Evolutionary conservation across 2,888 invertebrate genomes (phyloP), one percentile per base, ranked within the genome.

Genomic region (Drosophila formosana): DNA sequence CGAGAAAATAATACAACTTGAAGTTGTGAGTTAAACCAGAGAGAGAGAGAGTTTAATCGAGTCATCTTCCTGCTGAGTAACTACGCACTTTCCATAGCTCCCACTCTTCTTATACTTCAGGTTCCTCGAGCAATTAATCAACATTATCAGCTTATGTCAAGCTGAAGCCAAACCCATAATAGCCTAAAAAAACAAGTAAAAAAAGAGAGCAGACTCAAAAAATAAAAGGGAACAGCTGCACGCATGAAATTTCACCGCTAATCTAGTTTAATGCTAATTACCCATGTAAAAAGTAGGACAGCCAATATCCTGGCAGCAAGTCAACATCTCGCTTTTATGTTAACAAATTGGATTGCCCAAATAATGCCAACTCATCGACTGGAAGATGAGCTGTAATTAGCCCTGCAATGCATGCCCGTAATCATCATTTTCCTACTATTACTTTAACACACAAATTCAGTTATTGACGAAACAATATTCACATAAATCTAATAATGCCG

Each of bases 101-200:
- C 39, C n/a, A 25, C 32, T 30, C 13, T n/a, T n/a, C 25, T 37
- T 13, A 28, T 25, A 18, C 61, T 9, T 28, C 49, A 56, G 8
- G 9, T 4, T 41, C n/a, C 30, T 34, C 53, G 18, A 43, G 13
- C 50, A 39, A 84, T 82, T 84, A 82, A 84, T 82, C 84, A 82
- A 79, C 77, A 79, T 82, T 82, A 82, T 84, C 79, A 52, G 82
- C 84, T 82, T 82, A 82, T 82, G 84, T 84, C 82, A 72, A 45
- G 70, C 62, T 65, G 47, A 60, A n/a, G 70, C 62, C 74, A 56
- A 60, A n/a, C 47, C 64, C 75, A 61, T 26, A 9, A 57, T 64
- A 57, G 30, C 43, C 60, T 23, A 18, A 18, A 18, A 18, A 18
- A 18, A 18, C 18, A 18, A 18, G 47, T 18, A 41, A 49, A 53